phyloP scores from a whole-genome alignment of 2,888 invertebrate genomes.

The Anthrax anthrax region DNA sequence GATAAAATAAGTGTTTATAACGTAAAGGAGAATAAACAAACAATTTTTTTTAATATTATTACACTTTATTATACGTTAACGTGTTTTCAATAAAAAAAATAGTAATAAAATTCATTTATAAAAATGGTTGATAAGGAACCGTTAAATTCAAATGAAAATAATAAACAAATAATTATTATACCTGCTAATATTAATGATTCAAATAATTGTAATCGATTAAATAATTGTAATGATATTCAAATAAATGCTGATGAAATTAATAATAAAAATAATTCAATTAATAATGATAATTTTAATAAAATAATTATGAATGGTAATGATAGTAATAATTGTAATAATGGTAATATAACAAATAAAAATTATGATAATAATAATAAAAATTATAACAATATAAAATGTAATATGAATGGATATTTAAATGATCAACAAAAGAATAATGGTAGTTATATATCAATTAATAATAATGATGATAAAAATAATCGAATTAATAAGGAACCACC shows the following conservation, averaged over 20 bases:
- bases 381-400: neutral
- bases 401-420: neutral
- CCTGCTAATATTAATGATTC: neutral
- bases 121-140: slow-evolving; percentile 1
- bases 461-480: neutral
- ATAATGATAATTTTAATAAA: neutral
- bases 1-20: too few species aligned
- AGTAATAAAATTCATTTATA: too few species aligned
- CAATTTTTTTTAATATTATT: too few species aligned
- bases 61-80: too few species aligned
- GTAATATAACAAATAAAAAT: neutral
- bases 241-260: neutral
- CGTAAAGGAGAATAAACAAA: too few species aligned
- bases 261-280: neutral
- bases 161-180: neutral
- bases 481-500: slow-evolving; percentile 35
- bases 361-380: neutral
- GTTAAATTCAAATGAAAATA: neutral
- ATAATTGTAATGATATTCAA: too few species aligned
- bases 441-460: too few species aligned
- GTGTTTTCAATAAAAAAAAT: too few species aligned
- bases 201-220: too few species aligned
- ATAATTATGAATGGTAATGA: slow-evolving; percentile 1
- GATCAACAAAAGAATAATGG: too few species aligned
- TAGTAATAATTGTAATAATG: neutral